Percentiles rank a stretch among this genome's conserved stretches.
Conservation (phyloP, 1,140 invertebrate genomes). For the Drosophila cardini region DNA sequence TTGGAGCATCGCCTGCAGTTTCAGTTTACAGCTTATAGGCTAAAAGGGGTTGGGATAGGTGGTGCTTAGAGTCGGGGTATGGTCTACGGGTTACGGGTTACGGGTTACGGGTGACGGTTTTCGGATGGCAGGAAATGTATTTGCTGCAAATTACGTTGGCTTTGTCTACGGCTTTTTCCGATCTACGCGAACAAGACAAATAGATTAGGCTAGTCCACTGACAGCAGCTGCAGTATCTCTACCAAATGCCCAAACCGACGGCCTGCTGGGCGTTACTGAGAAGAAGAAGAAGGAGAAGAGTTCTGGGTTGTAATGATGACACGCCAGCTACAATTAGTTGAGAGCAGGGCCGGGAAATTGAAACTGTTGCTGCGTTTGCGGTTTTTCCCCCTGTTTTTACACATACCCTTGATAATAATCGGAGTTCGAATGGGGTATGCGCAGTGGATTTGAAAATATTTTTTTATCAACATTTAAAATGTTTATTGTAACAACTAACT, state of each 20-base stretch:
- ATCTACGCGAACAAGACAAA: slow-evolving; percentile 75
- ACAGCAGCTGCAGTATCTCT: slow-evolving; percentile 27
- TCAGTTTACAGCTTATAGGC: slow-evolving; percentile 5
- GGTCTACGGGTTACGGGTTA: slow-evolving; percentile 3
- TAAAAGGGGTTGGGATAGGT: too few species aligned
- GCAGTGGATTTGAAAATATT: too few species aligned
- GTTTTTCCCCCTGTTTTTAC: neutral
- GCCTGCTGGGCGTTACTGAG: too few species aligned
- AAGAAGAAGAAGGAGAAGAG: too few species aligned
- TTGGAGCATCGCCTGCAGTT: slow-evolving; percentile 6
- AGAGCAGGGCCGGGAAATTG: slow-evolving; percentile 27
- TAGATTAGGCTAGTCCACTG: slow-evolving; percentile 68
- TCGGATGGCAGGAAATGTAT: slow-evolving; percentile 64
- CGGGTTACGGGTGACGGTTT: neutral
- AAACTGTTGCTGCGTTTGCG: slow-evolving; percentile 31
- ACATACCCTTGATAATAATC: slow-evolving; percentile 10
- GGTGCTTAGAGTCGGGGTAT: neutral
- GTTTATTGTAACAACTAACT: too few species aligned
- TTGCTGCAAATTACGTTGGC: slow-evolving; percentile 76
- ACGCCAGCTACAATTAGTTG: slow-evolving; percentile 59
- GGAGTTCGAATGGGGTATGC: neutral
- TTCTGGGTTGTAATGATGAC: slow-evolving; percentile 65
- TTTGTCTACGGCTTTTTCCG: slow-evolving; percentile 68
- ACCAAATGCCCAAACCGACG: neutral
- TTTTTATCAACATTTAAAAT: too few species aligned